Percentiles rank a stretch among this genome's conserved stretches.
These are phyloP conservation scores for Astreopora myriophthalma DNA, from an alignment of 64 coral and sea anemone genomes.

Conservation along the genomic window DNA sequence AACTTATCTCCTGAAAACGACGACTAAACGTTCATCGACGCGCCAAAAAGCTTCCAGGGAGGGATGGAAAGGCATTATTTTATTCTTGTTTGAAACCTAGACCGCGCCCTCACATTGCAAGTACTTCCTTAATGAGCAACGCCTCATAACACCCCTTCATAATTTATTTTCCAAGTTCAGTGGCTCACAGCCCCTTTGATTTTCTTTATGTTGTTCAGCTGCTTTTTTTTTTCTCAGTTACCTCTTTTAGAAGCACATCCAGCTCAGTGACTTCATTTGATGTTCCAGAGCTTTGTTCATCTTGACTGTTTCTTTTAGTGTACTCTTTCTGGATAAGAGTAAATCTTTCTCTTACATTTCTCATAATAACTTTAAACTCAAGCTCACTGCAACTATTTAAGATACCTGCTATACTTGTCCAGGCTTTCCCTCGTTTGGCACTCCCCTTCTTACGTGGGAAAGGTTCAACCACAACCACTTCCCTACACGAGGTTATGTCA, in stretches of 20 bases:
- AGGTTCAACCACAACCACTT: slow-evolving; percentile 46
- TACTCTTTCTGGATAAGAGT: slow-evolving; percentile 44
- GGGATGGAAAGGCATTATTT: no score
- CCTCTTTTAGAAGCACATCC: slow-evolving; percentile 40
- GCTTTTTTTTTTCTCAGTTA: slow-evolving; percentile 49
- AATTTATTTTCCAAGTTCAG: no score
- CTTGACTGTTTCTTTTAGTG: slow-evolving; percentile 19
- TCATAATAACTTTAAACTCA: slow-evolving; percentile 20
- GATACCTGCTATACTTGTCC: slow-evolving; percentile 14
- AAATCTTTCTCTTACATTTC: slow-evolving; percentile 47
- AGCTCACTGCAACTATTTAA: slow-evolving; percentile 52
- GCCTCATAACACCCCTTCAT: no score
- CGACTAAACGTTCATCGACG: no score
- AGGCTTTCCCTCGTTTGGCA: neutral
- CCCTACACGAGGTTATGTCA: neutral
- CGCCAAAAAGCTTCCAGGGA: no score
- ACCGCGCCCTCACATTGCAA: no score
- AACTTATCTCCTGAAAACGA: no score
- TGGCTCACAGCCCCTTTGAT: slow-evolving; percentile 35
- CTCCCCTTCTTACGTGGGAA: slow-evolving; percentile 52
- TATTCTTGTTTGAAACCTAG: no score
- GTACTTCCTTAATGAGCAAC: no score
- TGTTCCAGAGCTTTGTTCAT: slow-evolving; percentile 42
- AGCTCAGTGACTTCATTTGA: slow-evolving; percentile 42
- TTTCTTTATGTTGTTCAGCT: slow-evolving; percentile 47